Percentiles rank a stretch among this genome's conserved stretches.
Conservation (phyloP, 2,888 invertebrate species). For the Crocallis elinguaria region DNA sequence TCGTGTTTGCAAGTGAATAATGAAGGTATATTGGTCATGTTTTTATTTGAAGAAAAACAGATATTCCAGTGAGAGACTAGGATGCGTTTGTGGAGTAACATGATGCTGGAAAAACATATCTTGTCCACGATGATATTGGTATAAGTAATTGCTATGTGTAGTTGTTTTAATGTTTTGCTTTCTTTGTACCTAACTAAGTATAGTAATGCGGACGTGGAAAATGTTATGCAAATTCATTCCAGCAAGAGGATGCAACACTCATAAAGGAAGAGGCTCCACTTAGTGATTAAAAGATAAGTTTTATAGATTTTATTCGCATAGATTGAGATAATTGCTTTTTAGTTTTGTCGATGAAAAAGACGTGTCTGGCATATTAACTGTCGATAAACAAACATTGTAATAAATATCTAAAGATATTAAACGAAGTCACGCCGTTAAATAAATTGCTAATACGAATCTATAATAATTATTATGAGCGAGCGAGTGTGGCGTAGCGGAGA, state of each 20-base stretch:
- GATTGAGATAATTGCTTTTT: not conserved
- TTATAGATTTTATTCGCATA: not conserved
- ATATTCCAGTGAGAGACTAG: constrained; percentile 51
- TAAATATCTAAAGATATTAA: no score
- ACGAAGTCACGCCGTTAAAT: no score
- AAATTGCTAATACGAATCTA: no score
- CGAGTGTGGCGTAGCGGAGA: no score
- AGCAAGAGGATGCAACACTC: not conserved
- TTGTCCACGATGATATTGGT: constrained; percentile 42
- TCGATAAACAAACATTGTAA: no score
- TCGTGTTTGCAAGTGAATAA: constrained; percentile 2
- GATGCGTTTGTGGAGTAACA: constrained; percentile 55
- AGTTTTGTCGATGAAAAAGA: no score
- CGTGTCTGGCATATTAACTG: no score
- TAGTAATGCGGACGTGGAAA: not conserved
- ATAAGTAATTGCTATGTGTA: constrained; percentile 32
- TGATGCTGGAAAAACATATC: constrained; percentile 40
- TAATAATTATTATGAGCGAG: no score
- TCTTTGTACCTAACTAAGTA: not conserved
- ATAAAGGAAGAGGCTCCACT: not conserved
- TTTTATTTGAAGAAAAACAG: constrained; percentile 37
- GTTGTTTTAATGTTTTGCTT: not conserved
- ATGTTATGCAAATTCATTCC: not conserved
- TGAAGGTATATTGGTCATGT: constrained; percentile 10
- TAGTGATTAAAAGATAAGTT: not conserved